Evolutionary conservation across 2,888 invertebrate species (phyloP).

Genomic region (Pyralis farinalis): DNA sequence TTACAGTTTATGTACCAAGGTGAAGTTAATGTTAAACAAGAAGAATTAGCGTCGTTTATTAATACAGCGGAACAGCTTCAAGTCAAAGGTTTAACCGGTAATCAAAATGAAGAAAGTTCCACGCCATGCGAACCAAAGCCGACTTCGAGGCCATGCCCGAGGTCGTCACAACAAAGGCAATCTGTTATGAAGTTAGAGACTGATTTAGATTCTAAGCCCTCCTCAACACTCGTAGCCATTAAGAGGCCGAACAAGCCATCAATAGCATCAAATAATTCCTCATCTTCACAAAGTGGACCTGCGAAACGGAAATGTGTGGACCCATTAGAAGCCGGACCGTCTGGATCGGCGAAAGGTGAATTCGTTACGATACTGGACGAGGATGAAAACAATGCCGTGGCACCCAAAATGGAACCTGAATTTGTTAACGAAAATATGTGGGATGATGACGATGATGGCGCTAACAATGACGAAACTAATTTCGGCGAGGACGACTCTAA

Average conservation of each 20-base stretch:
- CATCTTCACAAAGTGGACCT: constrained; percentile 80
- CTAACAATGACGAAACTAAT: constrained; percentile 82
- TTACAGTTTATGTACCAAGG: constrained; percentile 88
- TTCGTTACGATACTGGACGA: constrained; percentile 78
- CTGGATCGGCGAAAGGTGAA: constrained; percentile 77
- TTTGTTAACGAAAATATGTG: constrained; percentile 82
- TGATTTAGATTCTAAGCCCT: constrained; percentile 83
- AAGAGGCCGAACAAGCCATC: constrained; percentile 85
- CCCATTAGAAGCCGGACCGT: constrained; percentile 82
- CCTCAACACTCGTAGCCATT: constrained; percentile 82
- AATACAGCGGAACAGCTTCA: constrained; percentile 87
- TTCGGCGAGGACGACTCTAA: constrained; percentile 85
- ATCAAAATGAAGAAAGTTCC: constrained; percentile 82
- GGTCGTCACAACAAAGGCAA: constrained; percentile 83
- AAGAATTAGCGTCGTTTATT: constrained; percentile 86
- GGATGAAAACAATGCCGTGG: constrained; percentile 79
- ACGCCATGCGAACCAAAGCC: constrained; percentile 81
- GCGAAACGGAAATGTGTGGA: constrained; percentile 81
- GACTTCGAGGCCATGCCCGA: constrained; percentile 82
- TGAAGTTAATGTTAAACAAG: constrained; percentile 87
- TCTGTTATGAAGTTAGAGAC: constrained; percentile 83
- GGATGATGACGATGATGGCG: constrained; percentile 82
- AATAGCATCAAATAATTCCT: constrained; percentile 81
- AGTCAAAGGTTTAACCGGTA: constrained; percentile 86
- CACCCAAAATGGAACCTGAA: constrained; percentile 85